A percentile compares a stretch with the other conserved stretches of the same genome.
These are phyloP conservation scores for Xiphophorus birchmanni DNA, from an alignment of 2,797 vertebrate species.

Conservation along the genomic window DNA sequence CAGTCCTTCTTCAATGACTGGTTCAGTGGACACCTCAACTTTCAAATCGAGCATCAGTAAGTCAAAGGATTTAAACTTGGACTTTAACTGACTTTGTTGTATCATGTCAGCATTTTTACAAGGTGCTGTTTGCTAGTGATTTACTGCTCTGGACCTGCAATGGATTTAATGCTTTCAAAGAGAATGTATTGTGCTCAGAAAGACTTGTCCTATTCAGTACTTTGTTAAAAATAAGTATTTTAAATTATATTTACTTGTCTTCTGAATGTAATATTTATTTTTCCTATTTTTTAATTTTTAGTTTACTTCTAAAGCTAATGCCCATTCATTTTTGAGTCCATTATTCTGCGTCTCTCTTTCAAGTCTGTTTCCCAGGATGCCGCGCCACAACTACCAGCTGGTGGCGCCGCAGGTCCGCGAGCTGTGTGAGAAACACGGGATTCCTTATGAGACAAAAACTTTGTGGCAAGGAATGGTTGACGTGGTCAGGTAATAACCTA, in stretches of 20 bases:
- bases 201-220: background rate
- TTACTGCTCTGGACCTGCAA: background rate
- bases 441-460: slow-evolving; percentile 88
- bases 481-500: slow-evolving; percentile 25
- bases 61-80: slow-evolving; percentile 30
- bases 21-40: slow-evolving; percentile 97
- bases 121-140: background rate
- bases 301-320: background rate
- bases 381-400: slow-evolving; percentile 92
- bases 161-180: background rate
- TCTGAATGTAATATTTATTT: background rate
- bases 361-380: slow-evolving; percentile 96
- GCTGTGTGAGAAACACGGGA: slow-evolving; percentile 88
- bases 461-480: slow-evolving; percentile 78
- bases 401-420: slow-evolving; percentile 87
- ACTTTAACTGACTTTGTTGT: no score
- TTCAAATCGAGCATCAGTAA: slow-evolving; percentile 99
- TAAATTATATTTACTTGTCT: background rate
- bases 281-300: background rate
- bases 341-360: slow-evolving; percentile 3
- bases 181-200: background rate
- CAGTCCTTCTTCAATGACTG: slow-evolving; percentile 95
- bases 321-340: background rate
- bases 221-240: background rate
- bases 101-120: background rate